Conservation (phyloP, 2,797 vertebrate species). For the Tangara arthus region DNA sequence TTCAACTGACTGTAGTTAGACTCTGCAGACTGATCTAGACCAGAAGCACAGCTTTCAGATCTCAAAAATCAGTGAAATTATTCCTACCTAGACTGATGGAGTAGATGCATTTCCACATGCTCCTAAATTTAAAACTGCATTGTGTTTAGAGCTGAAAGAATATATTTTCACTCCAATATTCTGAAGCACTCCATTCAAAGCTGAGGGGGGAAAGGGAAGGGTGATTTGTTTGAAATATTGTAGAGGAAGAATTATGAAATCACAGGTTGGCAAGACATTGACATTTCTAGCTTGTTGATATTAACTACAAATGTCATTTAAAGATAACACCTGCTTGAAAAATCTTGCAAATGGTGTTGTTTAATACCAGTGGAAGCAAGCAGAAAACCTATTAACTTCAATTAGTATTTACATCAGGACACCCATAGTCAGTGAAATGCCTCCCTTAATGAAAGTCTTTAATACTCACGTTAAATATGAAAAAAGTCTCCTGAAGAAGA, state of each 20-base stretch:
- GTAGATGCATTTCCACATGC: background rate
- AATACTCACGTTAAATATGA: background rate
- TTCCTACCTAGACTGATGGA: background rate
- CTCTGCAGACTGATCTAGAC: background rate
- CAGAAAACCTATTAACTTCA: background rate
- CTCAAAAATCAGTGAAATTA: background rate
- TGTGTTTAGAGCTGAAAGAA: background rate
- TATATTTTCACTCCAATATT: background rate
- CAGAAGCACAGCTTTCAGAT: background rate
- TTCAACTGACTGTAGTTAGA: too few relatives aligned
- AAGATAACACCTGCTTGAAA: background rate
- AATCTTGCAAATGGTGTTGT: background rate
- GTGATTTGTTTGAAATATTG: background rate
- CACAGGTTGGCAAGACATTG: background rate
- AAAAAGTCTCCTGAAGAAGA: background rate
- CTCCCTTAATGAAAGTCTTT: background rate
- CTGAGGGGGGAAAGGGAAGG: fast-evolving
- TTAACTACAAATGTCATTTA: background rate
- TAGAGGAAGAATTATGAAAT: background rate
- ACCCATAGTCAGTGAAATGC: background rate
- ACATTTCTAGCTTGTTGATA: background rate
- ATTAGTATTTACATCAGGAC: background rate
- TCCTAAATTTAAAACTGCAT: background rate
- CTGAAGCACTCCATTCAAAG: background rate
- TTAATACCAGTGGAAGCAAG: background rate